A percentile compares a stretch with the other conserved stretches of the same genome.
These are phyloP conservation scores for Chirona hameri DNA, from an alignment of 2,888 invertebrate genomes.

Conservation along the genomic window DNA sequence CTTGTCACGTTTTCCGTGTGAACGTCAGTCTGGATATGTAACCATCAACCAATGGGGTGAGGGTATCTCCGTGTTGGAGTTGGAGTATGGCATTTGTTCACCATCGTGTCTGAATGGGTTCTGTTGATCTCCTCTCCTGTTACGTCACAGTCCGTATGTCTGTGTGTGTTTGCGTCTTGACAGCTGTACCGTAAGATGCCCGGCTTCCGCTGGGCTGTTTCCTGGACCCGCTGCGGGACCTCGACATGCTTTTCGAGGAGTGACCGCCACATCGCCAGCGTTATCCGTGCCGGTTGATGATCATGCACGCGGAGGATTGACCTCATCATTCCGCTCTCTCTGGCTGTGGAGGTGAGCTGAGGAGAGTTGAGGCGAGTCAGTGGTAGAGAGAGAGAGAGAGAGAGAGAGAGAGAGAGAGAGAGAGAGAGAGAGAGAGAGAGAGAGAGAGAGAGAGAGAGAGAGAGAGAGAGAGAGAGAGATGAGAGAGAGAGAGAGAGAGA, in stretches of 20 bases:
- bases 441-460: constrained; percentile 30
- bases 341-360: constrained; percentile 25
- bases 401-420: not conserved
- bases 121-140: no score
- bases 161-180: no score
- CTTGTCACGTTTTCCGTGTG: no score
- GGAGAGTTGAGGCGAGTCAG: no score
- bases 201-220: constrained; percentile 75
- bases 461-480: constrained; percentile 24
- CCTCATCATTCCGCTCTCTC: constrained; percentile 33
- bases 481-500: no score
- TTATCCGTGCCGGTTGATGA: constrained; percentile 71
- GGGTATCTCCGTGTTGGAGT: no score
- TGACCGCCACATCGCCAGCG: constrained; percentile 64
- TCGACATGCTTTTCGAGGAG: constrained; percentile 73
- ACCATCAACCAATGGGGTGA: no score
- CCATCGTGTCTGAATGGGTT: no score
- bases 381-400: not conserved
- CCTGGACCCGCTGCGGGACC: constrained; percentile 67
- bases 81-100: no score
- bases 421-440: not conserved
- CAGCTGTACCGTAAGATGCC: constrained; percentile 78
- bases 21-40: no score
- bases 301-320: constrained; percentile 74
- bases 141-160: no score